Conservation (phyloP, 2,797 vertebrate genomes). For the Enteromius trimaculatus region DNA sequence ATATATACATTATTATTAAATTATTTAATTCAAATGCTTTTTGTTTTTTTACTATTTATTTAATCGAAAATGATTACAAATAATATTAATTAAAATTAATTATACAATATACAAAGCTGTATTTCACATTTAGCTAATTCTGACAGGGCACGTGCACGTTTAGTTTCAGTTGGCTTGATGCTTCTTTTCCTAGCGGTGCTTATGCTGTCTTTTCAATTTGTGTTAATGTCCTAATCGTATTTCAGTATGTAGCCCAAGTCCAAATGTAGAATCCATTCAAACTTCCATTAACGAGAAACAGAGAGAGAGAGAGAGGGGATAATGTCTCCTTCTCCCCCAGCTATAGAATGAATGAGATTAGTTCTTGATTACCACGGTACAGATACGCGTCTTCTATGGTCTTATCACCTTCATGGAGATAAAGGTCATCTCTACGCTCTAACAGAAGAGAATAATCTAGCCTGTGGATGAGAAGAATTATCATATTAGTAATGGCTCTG, state of each 20-base stretch:
- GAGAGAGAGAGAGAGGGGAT: neutral
- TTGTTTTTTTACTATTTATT: neutral
- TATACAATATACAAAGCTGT: neutral
- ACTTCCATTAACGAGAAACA: slow-evolving; percentile 25
- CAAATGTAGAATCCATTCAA: slow-evolving; percentile 52
- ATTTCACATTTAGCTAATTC: neutral
- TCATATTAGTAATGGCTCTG: slow-evolving; percentile 32
- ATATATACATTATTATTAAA: too few relatives aligned
- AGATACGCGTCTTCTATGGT: neutral
- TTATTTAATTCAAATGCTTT: too few relatives aligned
- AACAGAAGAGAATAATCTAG: slow-evolving; percentile 20
- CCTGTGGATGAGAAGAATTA: slow-evolving; percentile 26
- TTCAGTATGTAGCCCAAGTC: slow-evolving; percentile 39
- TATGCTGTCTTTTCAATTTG: slow-evolving; percentile 39
- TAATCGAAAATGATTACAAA: neutral
- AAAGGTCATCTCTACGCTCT: slow-evolving; percentile 26
- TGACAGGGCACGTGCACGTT: neutral
- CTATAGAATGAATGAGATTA: slow-evolving; percentile 35
- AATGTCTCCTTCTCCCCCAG: slow-evolving; percentile 14
- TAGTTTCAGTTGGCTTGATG: neutral
- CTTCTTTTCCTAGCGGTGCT: slow-evolving; percentile 10
- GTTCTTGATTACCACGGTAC: slow-evolving; percentile 18
- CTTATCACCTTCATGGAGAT: slow-evolving; percentile 36
- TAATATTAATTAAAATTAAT: neutral
- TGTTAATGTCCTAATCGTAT: slow-evolving; percentile 39